These are phyloP conservation scores for Zelostemma sp. DNA, from an alignment of 1,140 invertebrate genomes.

Conservation along the genomic window DNA sequence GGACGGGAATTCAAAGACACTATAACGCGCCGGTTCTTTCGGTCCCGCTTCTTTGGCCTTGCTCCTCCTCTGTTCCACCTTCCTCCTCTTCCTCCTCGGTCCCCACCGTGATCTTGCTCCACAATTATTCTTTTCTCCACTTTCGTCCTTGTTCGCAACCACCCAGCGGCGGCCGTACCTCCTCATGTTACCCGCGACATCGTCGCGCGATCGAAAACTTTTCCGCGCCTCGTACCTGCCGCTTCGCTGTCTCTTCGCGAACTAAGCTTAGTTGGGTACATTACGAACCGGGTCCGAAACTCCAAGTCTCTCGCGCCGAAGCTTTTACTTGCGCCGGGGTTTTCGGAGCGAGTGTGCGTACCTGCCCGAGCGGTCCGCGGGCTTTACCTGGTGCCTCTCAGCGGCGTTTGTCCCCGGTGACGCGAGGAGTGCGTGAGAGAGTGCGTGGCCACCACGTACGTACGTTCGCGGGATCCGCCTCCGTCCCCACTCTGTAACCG, in stretches of 20 bases:
- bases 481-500: conserved; percentile 51
- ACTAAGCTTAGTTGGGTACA: conserved; percentile 68
- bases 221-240: conserved; percentile 65
- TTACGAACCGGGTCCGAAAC: conserved; percentile 69
- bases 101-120: conserved; percentile 15
- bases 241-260: conserved; percentile 69
- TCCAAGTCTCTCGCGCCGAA: conserved; percentile 64
- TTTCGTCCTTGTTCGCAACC: background rate
- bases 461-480: conserved; percentile 56
- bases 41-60: background rate
- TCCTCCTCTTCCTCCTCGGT: conserved; percentile 41
- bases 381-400: conserved; percentile 25
- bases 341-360: conserved; percentile 31
- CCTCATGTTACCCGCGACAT: conserved; percentile 14
- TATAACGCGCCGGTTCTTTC: background rate
- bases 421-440: conserved; percentile 35
- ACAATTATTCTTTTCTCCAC: conserved; percentile 5
- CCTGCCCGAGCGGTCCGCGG: conserved; percentile 13
- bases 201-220: conserved; percentile 5
- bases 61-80: conserved; percentile 5
- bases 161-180: background rate
- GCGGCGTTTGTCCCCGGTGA: conserved; percentile 19
- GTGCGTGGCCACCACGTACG: conserved; percentile 48
- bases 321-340: conserved; percentile 25
- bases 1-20: background rate